phyloP scores from a whole-genome alignment of 2,888 invertebrate genomes.

The Polydesmus complanatus region DNA sequence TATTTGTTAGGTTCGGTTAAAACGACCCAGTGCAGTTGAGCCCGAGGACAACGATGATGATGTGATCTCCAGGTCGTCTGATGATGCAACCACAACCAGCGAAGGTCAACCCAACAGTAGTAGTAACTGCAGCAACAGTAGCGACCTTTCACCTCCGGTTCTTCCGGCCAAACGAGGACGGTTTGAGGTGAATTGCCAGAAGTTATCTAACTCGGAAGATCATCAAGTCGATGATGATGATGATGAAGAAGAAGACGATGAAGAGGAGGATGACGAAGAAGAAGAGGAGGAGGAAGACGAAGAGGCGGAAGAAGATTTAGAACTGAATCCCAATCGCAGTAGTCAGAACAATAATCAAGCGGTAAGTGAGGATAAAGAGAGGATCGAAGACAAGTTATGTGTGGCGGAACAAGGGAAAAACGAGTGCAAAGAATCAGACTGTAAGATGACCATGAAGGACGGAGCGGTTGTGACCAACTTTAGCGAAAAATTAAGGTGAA shows the following conservation, averaged over 20 bases:
- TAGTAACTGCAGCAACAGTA: not conserved
- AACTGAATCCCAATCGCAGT: not conserved
- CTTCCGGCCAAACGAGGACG: not conserved
- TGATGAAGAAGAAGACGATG: not conserved
- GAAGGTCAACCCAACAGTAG: not conserved
- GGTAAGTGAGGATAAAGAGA: too few relatives aligned
- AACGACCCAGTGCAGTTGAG: not conserved
- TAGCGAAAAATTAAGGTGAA: slow-evolving; percentile 13
- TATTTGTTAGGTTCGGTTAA: not conserved
- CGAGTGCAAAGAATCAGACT: not conserved
- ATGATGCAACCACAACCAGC: not conserved
- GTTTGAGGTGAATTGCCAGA: too few relatives aligned
- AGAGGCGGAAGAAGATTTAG: not conserved
- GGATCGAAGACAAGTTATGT: not conserved
- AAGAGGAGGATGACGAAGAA: not conserved
- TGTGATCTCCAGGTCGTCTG: not conserved
- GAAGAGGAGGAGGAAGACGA: not conserved
- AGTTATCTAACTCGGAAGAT: not conserved
- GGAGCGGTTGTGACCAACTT: slow-evolving; percentile 15
- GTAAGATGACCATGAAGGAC: slow-evolving; percentile 14
- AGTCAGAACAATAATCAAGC: not conserved
- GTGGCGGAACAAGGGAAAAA: not conserved
- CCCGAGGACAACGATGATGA: not conserved
- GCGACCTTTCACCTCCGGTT: not conserved
- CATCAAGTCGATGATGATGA: not conserved